phyloP scores from a whole-genome alignment of 2,888 invertebrate species.

The Ctenicera cuprea region DNA sequence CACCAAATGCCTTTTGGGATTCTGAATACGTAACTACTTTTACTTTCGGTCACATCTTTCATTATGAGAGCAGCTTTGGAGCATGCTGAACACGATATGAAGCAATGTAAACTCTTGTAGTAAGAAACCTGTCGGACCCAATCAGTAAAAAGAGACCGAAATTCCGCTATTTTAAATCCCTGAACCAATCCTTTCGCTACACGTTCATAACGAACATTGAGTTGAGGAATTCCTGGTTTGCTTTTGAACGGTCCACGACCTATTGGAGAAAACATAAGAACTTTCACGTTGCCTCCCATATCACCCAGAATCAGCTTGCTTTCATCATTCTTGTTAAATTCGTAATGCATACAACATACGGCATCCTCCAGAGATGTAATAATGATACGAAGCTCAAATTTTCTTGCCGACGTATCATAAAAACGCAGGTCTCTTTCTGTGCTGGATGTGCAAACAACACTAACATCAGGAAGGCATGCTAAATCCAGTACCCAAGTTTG shows the following conservation, averaged over 20 bases:
- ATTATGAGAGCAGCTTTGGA: conserved; percentile 76
- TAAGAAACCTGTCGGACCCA: conserved; percentile 84
- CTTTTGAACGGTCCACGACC: conserved; percentile 83
- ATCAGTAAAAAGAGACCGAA: conserved; percentile 78
- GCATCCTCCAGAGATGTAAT: conserved; percentile 81
- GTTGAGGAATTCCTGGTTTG: conserved; percentile 77
- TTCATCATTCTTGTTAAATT: conserved; percentile 76
- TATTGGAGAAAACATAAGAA: conserved; percentile 78
- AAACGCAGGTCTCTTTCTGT: conserved; percentile 87
- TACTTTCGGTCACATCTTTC: conserved; percentile 77
- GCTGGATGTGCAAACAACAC: conserved; percentile 85
- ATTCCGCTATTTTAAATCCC: conserved; percentile 71
- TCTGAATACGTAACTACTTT: conserved; percentile 76
- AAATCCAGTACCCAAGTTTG: conserved; percentile 85
- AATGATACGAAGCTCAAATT: conserved; percentile 82
- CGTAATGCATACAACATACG: conserved; percentile 77
- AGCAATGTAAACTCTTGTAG: conserved; percentile 79
- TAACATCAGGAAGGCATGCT: conserved; percentile 84
- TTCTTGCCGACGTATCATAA: conserved; percentile 85
- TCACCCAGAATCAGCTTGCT: conserved; percentile 85
- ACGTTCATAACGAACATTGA: conserved; percentile 74
- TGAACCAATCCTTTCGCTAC: conserved; percentile 64
- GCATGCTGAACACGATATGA: conserved; percentile 77
- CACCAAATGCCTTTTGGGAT: conserved; percentile 79
- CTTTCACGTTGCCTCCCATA: conserved; percentile 81